Conservation (phyloP, 2,888 invertebrate genomes). For the Penaeus monodon region DNA sequence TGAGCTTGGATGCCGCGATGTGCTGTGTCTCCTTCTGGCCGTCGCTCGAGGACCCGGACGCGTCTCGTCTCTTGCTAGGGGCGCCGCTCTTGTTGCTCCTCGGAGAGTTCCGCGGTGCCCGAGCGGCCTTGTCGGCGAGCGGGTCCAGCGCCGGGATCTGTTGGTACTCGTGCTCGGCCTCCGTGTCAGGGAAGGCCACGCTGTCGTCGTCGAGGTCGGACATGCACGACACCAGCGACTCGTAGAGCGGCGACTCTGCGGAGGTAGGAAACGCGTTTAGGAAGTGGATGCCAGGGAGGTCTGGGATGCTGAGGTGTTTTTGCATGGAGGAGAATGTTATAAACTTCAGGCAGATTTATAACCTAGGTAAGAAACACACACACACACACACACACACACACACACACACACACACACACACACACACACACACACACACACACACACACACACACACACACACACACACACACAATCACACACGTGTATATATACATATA, state of each 20-base stretch:
- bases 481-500: too few species aligned
- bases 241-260: slow-evolving; percentile 48
- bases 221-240: slow-evolving; percentile 43
- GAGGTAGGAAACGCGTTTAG: background rate
- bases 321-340: too few species aligned
- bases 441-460: background rate
- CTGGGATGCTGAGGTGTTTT: too few species aligned
- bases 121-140: too few species aligned
- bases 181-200: slow-evolving; percentile 21
- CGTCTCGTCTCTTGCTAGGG: background rate
- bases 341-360: background rate
- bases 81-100: background rate
- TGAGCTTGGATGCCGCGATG: slow-evolving; percentile 12
- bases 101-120: background rate
- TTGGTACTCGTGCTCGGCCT: slow-evolving; percentile 49
- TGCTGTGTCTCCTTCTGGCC: background rate
- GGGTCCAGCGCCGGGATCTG: slow-evolving; percentile 28
- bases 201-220: slow-evolving; percentile 32
- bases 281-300: background rate
- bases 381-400: background rate
- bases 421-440: too few species aligned
- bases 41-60: background rate
- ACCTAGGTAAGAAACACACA: background rate
- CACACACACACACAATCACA: too few species aligned
- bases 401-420: background rate